Evolutionary conservation across 2,113 vertebrate species (phyloP).

Genomic region (Tachysurus vachellii): DNA sequence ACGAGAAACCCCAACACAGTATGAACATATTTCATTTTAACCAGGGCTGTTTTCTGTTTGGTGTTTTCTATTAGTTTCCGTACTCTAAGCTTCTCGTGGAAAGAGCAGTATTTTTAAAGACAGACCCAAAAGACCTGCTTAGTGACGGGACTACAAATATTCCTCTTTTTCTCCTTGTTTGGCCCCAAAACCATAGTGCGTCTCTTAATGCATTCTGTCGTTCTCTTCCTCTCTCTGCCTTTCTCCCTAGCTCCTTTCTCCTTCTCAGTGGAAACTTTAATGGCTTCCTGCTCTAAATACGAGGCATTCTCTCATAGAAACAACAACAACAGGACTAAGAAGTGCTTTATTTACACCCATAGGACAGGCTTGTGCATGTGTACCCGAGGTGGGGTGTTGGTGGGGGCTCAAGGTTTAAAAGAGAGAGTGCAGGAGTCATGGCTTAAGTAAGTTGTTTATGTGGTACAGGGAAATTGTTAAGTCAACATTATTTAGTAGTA

Average conservation of each 20-base stretch:
- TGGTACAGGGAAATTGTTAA: neutral
- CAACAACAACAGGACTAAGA: constrained; percentile 68
- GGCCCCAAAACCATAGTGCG: constrained; percentile 48
- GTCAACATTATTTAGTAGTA: neutral
- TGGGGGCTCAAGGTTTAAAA: neutral
- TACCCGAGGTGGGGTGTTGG: neutral
- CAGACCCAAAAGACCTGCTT: neutral
- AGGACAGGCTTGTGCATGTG: neutral
- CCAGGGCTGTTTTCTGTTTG: neutral
- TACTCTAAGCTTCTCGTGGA: neutral
- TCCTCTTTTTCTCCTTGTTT: constrained; percentile 61
- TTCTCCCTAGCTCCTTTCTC: constrained; percentile 32
- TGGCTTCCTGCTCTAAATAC: constrained; percentile 71
- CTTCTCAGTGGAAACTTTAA: constrained; percentile 69
- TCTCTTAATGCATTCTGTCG: constrained; percentile 24
- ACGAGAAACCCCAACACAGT: neutral
- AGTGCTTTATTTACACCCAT: constrained; percentile 60
- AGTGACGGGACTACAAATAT: constrained; percentile 29
- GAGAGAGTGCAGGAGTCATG: neutral
- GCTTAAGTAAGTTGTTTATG: neutral
- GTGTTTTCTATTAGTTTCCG: neutral
- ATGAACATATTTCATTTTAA: neutral
- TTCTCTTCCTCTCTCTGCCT: constrained; percentile 56
- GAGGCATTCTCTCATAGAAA: constrained; percentile 69
- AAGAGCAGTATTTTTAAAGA: neutral